Evolutionary conservation across 2,113 vertebrate genomes (phyloP).

Genomic region (Nasalis larvatus): DNA sequence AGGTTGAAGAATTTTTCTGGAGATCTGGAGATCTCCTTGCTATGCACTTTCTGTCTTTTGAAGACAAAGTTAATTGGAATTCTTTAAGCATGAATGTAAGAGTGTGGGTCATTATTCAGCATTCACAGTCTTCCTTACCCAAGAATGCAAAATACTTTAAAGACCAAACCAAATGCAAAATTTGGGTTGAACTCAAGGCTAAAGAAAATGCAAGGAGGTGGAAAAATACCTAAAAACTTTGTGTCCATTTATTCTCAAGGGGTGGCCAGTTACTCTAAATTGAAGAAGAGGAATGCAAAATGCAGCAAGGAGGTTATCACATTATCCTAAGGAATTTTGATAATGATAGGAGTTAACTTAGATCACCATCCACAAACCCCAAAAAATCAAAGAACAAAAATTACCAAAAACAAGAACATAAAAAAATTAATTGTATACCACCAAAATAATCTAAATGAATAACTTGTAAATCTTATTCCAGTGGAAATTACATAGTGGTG

Average conservation of each 20-base stretch:
- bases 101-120: background rate
- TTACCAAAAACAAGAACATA: background rate
- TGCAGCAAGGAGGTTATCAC: background rate
- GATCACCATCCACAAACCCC: background rate
- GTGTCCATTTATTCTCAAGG: background rate
- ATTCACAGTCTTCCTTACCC: background rate
- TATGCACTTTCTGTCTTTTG: background rate
- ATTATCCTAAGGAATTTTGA: background rate
- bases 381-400: background rate
- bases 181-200: background rate
- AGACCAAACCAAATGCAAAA: background rate
- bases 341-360: background rate
- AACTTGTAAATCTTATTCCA: background rate
- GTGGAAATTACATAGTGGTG: background rate
- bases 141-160: conserved; percentile 26
- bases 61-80: background rate
- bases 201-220: background rate
- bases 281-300: conserved; percentile 21
- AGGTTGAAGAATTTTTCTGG: background rate
- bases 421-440: background rate
- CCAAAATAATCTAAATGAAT: background rate
- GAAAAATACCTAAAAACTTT: background rate
- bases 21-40: background rate
- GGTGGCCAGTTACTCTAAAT: background rate
- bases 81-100: background rate